Percentiles rank a stretch among this genome's conserved stretches.
phyloP scores from a whole-genome alignment of 2,888 invertebrate genomes.

The Lasioglossum figueresi region DNA sequence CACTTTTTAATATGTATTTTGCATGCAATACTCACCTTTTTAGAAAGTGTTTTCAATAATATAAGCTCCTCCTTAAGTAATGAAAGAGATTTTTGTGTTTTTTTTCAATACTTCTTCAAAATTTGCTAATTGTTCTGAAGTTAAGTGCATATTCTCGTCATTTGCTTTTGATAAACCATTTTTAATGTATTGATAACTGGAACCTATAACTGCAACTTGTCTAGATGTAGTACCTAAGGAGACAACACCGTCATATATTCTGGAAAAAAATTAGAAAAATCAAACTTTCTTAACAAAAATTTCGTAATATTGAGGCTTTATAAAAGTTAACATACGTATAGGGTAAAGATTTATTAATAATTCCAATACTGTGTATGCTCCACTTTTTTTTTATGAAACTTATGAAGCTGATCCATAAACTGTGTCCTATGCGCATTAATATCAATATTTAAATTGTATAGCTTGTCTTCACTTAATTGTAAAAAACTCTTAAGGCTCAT shows the following conservation, averaged over 20 bases:
- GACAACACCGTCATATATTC: slow-evolving; percentile 86
- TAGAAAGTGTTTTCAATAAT: slow-evolving; percentile 64
- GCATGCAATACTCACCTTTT: slow-evolving; percentile 59
- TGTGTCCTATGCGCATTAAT: slow-evolving; percentile 87
- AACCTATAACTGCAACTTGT: slow-evolving; percentile 86
- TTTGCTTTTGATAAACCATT: slow-evolving; percentile 64
- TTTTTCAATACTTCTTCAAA: slow-evolving; percentile 68
- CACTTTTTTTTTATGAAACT: slow-evolving; percentile 87
- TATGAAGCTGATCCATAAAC: slow-evolving; percentile 85
- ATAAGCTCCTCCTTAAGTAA: slow-evolving; percentile 68
- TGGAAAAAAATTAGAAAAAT: slow-evolving; percentile 79
- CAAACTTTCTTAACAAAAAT: not conserved
- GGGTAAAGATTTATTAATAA: slow-evolving; percentile 64
- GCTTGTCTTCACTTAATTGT: slow-evolving; percentile 86
- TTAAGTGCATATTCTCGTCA: slow-evolving; percentile 46
- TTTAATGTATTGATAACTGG: slow-evolving; percentile 85
- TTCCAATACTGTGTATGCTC: slow-evolving; percentile 82
- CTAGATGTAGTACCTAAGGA: slow-evolving; percentile 86
- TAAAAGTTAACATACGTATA: slow-evolving; percentile 67
- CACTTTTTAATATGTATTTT: slow-evolving; percentile 1
- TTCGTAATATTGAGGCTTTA: not conserved
- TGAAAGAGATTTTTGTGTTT: slow-evolving; percentile 62
- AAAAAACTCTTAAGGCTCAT: slow-evolving; percentile 86
- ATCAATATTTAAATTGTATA: slow-evolving; percentile 86
- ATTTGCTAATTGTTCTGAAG: slow-evolving; percentile 54